Conservation (phyloP, 2,888 invertebrate species). For the Alviniconcha strummeri region DNA sequence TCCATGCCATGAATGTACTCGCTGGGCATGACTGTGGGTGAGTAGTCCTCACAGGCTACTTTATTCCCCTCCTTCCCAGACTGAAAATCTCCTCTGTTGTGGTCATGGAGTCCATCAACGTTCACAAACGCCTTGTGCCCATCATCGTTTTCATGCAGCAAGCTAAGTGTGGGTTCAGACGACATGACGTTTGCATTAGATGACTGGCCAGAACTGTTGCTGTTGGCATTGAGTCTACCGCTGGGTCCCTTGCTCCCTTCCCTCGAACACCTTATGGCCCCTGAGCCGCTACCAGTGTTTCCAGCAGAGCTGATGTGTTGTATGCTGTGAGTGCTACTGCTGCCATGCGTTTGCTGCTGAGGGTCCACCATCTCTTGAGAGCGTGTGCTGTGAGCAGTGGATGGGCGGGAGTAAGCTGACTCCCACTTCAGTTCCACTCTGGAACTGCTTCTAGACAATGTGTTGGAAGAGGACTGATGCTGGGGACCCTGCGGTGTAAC, state of each 20-base stretch:
- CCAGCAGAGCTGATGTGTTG: not conserved
- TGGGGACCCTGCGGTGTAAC: not conserved
- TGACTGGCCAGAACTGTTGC: not conserved
- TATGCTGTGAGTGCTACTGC: not conserved
- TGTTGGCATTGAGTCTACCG: not conserved
- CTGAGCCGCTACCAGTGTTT: not conserved
- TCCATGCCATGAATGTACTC: constrained; percentile 58
- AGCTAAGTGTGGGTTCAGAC: not conserved
- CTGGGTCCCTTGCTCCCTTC: not conserved
- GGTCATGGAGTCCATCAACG: no score
- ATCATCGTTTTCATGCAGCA: not conserved
- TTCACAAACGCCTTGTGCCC: no score
- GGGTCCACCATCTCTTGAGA: not conserved
- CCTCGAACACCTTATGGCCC: not conserved
- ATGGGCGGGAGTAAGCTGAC: constrained; percentile 23
- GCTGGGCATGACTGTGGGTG: constrained; percentile 50
- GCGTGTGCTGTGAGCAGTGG: not conserved
- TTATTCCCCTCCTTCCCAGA: not conserved
- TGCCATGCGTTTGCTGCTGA: not conserved
- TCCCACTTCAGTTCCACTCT: constrained; percentile 18
- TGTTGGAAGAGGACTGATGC: not conserved
- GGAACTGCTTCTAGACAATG: not conserved
- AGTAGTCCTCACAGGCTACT: not conserved
- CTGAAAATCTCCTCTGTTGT: not conserved
- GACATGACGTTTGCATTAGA: not conserved